Base-by-base conservation (phyloP, 2,888 invertebrate species). In the Chromoteleia sp. region DNA sequence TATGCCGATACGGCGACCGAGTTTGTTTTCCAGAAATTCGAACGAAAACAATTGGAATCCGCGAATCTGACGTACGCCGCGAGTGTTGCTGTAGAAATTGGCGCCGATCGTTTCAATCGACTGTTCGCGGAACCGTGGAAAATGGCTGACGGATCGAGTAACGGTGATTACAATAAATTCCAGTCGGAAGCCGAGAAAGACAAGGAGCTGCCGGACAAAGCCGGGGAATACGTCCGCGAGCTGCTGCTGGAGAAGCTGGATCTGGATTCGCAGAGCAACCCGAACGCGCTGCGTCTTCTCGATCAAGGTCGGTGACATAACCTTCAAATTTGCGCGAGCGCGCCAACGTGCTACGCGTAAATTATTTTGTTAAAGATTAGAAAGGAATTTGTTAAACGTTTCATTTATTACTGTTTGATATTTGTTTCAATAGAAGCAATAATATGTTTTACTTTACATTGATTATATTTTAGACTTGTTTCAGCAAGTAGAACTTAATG, bases 171-270 rank as follows among this genome's bases (percentile, higher is more conserved):
- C 33, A 48, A 36, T 56, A 89, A 89, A 80, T 89, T 88, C 84
- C 88, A 88, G 10, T 59, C 58, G 25, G 84, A 85, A 82, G 87
- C 86, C 79, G 94, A 93, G 93, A 93, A 93, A 90, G 94, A 94
- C 68, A 92, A 92, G 85, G 92, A 93, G 56, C 93, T 93, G 88
- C 92, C 94, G 84, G 95, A 95, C 89, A 96, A 96, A 92, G 95
- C 95, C 89, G 95, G 94, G 68, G 96, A 96, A 92, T 96, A 96
- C 88, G 94, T 96, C 89, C 93, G 95, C 17, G 96, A 96, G 88
- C 93, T 96, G 74, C 89, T 96, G 78, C 93, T 94, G 56, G 96
- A 96, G 88, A 95, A 95, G 90, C 92, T 96, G 84, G 95, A 94
- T 85, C 92, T 94, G 84, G 93, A 94, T 58, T 80, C 86, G 2